Evolutionary conservation across 2,888 invertebrate species (phyloP), one percentile per base, ranked within the genome.

Genomic region (Drosophila leonis): DNA sequence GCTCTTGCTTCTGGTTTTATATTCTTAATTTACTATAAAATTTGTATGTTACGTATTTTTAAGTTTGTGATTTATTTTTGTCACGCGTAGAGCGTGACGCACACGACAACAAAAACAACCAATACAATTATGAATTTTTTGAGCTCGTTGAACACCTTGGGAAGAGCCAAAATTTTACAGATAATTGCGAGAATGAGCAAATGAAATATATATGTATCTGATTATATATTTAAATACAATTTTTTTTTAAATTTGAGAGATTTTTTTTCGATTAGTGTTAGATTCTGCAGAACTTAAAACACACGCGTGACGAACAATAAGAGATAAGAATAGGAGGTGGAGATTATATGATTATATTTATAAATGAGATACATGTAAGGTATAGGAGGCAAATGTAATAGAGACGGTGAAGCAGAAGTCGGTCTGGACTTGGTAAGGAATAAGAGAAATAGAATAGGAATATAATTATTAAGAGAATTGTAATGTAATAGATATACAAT

Each of bases 31-130:
- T 85, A 74, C 67, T 70, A 74, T 78, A 75, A 80, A 85, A 83
- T 79, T 72, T 73, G 54, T 70, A 29, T 76, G 72, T 83, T 83
- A 78, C 72, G 77, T 85, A 74, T 78, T 80, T 82, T 79, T 79
- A 66, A 80, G 72, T 84, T 78, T 83, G 72, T 85, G 85, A 85
- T 85, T 88, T 85, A 85, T 85, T 85, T 85, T 88, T 72, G 79
- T 81, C 85, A 83, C 72, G 78, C 76, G 78, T 75, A 61, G 52
- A 80, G 65, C 64, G 79, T 76, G 84, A 73, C 82, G 76, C 71
- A 73, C 62, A 67, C 24, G 54, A 68, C 56, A 56, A 41, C 56
- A 72, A 61, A 61, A 75, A 65, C 31, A 46, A 51, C 2, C 33
- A 39, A 29, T 18, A 39, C 5, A 37, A 70, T 65, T 60, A 70